Percentiles rank a stretch among this genome's conserved stretches.
Conservation (phyloP, 1,140 invertebrate genomes). For the Dreissena rostriformis region DNA sequence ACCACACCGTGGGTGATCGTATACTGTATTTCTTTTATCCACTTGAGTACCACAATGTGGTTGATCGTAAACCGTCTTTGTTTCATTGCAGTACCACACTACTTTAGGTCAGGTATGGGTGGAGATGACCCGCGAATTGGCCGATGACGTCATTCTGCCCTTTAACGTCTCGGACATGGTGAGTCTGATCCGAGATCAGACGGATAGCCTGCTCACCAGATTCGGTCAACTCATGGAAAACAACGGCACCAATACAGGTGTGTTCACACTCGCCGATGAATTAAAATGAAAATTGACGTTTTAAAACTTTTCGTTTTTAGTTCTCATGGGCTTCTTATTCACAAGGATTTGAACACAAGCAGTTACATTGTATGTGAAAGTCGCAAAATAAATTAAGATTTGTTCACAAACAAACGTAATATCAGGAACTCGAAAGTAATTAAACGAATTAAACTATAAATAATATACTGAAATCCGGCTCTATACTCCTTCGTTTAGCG, state of each 20-base stretch:
- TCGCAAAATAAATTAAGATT: too few relatives aligned
- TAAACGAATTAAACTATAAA: not conserved
- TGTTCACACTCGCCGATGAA: not conserved
- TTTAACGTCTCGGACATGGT: slow-evolving; percentile 74
- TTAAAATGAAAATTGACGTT: too few relatives aligned
- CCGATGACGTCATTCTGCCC: slow-evolving; percentile 80
- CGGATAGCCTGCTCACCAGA: slow-evolving; percentile 3
- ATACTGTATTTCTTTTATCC: too few relatives aligned
- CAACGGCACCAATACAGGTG: slow-evolving; percentile 38
- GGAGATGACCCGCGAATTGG: slow-evolving; percentile 77
- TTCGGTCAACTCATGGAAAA: slow-evolving; percentile 13
- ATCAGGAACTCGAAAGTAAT: not conserved
- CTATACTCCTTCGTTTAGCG: slow-evolving; percentile 4
- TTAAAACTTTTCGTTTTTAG: too few relatives aligned
- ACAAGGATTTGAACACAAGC: too few relatives aligned
- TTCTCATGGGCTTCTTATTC: too few relatives aligned
- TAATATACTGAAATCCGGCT: not conserved
- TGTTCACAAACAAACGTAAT: not conserved
- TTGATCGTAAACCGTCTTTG: not conserved
- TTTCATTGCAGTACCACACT: slow-evolving; percentile 68
- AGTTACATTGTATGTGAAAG: too few relatives aligned
- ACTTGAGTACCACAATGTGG: too few relatives aligned
- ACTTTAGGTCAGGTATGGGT: slow-evolving; percentile 77
- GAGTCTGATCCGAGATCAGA: slow-evolving; percentile 39
- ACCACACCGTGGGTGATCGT: too few relatives aligned